These are phyloP conservation scores for Rousettus leschenaultii DNA, from an alignment of 2,113 vertebrate species.

Conservation along the genomic window DNA sequence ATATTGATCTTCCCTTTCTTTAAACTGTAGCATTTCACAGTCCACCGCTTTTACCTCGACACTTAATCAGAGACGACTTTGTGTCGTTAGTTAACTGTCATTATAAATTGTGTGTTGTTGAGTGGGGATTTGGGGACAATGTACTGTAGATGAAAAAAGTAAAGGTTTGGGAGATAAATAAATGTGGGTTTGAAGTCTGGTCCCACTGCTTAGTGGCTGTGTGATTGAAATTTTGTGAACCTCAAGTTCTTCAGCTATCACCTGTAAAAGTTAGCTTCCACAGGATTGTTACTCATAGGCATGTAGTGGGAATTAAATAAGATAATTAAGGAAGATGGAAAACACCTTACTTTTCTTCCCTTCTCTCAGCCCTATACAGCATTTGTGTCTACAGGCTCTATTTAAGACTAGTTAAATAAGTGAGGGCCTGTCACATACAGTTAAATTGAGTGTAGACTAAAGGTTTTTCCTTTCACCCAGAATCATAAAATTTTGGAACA, in stretches of 20 bases:
- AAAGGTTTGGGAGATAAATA: background rate
- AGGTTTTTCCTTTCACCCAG: background rate
- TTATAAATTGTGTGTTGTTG: background rate
- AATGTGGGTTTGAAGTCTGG: background rate
- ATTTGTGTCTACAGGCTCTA: background rate
- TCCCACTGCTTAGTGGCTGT: background rate
- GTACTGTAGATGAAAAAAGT: background rate
- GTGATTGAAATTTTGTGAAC: background rate
- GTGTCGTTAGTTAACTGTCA: background rate
- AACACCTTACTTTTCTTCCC: background rate
- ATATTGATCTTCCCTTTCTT: background rate
- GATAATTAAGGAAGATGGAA: background rate
- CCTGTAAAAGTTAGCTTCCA: background rate
- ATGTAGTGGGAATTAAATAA: background rate
- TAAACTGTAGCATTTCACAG: background rate
- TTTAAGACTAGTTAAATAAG: background rate
- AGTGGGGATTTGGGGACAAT: background rate
- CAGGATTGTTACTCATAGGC: background rate
- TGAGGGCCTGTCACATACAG: background rate
- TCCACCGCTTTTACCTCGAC: background rate
- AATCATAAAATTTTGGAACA: slow-evolving; percentile 3
- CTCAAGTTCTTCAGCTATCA: background rate
- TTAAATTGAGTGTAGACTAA: background rate
- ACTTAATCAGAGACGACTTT: background rate
- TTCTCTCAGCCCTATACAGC: background rate